phyloP scores from a whole-genome alignment of 2,797 vertebrate species.

The Ficedula albicollis region DNA sequence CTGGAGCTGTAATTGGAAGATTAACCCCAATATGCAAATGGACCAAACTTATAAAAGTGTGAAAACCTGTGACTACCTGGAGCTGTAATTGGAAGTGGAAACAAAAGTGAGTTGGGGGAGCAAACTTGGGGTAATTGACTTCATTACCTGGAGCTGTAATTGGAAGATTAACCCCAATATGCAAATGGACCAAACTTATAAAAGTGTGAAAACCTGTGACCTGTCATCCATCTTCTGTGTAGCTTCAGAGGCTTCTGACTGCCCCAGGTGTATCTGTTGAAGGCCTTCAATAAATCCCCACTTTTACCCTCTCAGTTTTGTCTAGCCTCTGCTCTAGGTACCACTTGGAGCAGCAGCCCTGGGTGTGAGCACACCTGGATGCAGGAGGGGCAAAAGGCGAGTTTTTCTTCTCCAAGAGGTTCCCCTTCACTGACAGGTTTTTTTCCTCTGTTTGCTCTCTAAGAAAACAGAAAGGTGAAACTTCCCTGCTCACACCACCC shows the following conservation, averaged over 20 bases:
- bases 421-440: accelerated
- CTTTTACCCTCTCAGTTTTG: neutral
- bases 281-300: neutral
- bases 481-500: neutral
- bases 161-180: neutral
- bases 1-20: neutral
- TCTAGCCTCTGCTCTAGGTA: neutral
- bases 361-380: neutral
- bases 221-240: neutral
- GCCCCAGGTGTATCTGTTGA: neutral
- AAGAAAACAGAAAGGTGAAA: neutral
- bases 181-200: neutral
- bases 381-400: neutral
- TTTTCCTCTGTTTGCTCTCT: neutral
- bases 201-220: neutral
- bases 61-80: neutral
- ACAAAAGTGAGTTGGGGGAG: neutral
- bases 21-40: neutral
- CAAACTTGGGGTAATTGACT: neutral
- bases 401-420: neutral
- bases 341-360: neutral
- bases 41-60: too few relatives aligned
- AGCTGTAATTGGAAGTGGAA: too few relatives aligned
- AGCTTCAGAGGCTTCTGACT: neutral
- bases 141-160: neutral